These are phyloP conservation scores for Scartelaos histophorus DNA, from an alignment of 2,113 vertebrate genomes.

Conservation along the genomic window DNA sequence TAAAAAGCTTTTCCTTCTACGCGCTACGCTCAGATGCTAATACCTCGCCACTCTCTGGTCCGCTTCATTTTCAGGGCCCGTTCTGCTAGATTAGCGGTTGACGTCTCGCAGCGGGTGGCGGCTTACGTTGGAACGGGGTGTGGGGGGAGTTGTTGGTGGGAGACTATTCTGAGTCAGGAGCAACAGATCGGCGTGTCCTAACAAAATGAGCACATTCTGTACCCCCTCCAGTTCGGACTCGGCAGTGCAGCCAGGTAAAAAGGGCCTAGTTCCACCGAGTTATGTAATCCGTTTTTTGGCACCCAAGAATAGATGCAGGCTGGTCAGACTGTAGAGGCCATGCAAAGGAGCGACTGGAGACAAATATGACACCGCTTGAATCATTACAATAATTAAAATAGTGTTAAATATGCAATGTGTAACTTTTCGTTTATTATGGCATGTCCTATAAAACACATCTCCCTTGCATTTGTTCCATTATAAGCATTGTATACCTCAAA, in stretches of 20 bases:
- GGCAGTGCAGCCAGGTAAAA: constrained; percentile 40
- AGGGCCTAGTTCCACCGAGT: constrained; percentile 31
- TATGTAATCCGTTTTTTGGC: constrained; percentile 51
- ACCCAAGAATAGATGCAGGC: constrained; percentile 52
- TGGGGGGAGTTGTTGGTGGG: constrained; percentile 51
- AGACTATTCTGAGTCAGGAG: constrained; percentile 70
- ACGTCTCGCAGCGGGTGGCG: constrained; percentile 73
- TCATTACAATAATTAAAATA: neutral
- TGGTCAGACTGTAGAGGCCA: neutral
- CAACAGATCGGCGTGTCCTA: constrained; percentile 67
- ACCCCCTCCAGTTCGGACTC: constrained; percentile 38
- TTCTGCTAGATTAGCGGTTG: constrained; percentile 79
- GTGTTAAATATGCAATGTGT: no score
- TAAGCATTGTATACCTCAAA: no score
- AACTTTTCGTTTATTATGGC: no score
- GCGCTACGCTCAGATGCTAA: constrained; percentile 70
- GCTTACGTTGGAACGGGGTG: constrained; percentile 49
- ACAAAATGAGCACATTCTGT: constrained; percentile 53
- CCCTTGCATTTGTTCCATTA: no score
- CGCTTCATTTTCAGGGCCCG: constrained; percentile 75
- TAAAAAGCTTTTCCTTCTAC: constrained; percentile 75
- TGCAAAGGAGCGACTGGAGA: neutral
- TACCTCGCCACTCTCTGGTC: constrained; percentile 64
- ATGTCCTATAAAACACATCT: no score
- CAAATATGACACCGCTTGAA: no score